Conservation (phyloP, 2,888 invertebrate genomes). For the Scaptomyza parva region DNA sequence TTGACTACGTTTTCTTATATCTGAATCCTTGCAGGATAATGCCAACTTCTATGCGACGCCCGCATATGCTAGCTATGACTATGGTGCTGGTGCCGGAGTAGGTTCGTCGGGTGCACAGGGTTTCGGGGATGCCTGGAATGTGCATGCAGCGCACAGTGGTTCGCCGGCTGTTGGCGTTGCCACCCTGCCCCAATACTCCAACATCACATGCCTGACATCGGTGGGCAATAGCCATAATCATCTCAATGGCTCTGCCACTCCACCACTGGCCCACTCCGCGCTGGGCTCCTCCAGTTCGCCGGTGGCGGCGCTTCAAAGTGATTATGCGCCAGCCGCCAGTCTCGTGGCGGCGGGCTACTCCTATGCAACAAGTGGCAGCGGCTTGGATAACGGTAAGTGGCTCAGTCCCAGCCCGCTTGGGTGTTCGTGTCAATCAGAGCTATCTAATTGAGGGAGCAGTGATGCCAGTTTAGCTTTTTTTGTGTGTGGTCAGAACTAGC, state of each 20-base stretch:
- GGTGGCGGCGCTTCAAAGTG: slow-evolving; percentile 79
- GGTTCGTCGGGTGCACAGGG: slow-evolving; percentile 61
- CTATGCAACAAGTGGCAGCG: slow-evolving; percentile 75
- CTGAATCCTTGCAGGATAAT: slow-evolving; percentile 76
- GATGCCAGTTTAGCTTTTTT: not conserved
- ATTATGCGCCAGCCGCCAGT: slow-evolving; percentile 81
- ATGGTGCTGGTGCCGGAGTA: slow-evolving; percentile 38
- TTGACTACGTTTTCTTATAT: not conserved
- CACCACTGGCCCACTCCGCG: slow-evolving; percentile 79
- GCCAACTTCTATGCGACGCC: slow-evolving; percentile 82
- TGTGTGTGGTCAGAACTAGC: not conserved
- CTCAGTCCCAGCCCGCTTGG: slow-evolving; percentile 54
- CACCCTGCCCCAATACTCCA: slow-evolving; percentile 83
- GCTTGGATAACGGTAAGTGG: slow-evolving; percentile 84
- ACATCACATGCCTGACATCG: slow-evolving; percentile 76
- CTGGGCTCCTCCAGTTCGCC: slow-evolving; percentile 65
- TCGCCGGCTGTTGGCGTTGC: slow-evolving; percentile 55
- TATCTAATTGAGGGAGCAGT: slow-evolving; percentile 36
- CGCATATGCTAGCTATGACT: slow-evolving; percentile 82
- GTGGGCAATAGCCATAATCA: slow-evolving; percentile 67
- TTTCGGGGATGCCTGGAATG: slow-evolving; percentile 81
- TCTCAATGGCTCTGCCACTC: slow-evolving; percentile 71
- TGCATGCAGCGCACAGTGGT: slow-evolving; percentile 75
- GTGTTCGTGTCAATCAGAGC: slow-evolving; percentile 78
- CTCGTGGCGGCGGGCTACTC: slow-evolving; percentile 82